Evolutionary conservation across 1,140 invertebrate genomes (phyloP), one percentile per base, ranked within the genome.

Genomic region (Agrilus planipennis): DNA sequence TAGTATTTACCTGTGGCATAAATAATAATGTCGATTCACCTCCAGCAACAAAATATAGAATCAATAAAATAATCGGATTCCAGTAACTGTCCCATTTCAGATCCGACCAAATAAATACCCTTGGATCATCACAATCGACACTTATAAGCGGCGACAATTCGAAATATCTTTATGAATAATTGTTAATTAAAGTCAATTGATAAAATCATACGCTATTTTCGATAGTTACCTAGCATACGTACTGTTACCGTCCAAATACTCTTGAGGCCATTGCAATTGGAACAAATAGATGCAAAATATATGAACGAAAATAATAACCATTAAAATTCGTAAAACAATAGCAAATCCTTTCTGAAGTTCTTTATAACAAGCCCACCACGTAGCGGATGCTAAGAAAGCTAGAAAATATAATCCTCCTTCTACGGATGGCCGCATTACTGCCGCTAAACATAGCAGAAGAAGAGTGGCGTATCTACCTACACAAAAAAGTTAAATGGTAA

Each of bases 311-410:
- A 85, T 77, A 44, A 89, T 74, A 2, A 80, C 57, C 65, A 89
- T 76, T 7, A 90, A 52, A 34, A 80, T 67, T 23, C 77, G 71
- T 50, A 81, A 75, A 23, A 87, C 54, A 20, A 81, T 65, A 0
- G 79, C 81, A 57, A 90, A 94, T 1, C 72, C 77, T 42, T 72
- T 70, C 42, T 69, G 69, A 39, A 87, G 60, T 29, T 84, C 76
- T 42, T 77, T 76, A 55, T 84, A 84, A 51, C 82, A 81, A 12
- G 87, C 78, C 85, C 91, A 91, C 67, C 85, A 88, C 0, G 90
- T 93, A 11, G 84, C 81, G 4, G 84, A 73, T 18, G 73, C 73
- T 49, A 96, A 65, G 60, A 96, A 96, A 11, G 81, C 70, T 11
- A 90, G 49, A 63, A 90, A 93, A 63, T 95, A 94, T 22, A 92